Conservation (phyloP, 2,797 vertebrate genomes). For the Schizothorax lantsangensis region DNA sequence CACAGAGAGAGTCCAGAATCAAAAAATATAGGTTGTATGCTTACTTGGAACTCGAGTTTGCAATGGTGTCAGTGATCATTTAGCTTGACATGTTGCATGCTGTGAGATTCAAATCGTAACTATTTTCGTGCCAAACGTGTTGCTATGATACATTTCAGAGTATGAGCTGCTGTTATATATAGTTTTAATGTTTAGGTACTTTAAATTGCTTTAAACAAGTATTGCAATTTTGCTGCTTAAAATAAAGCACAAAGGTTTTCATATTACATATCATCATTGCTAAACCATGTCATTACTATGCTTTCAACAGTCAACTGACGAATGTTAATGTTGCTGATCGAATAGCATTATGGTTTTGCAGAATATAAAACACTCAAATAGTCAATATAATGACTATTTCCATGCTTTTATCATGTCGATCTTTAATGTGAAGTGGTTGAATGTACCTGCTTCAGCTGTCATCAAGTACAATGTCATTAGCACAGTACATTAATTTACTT, state of each 20-base stretch:
- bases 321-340: background rate
- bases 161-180: background rate
- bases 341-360: background rate
- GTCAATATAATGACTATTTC: background rate
- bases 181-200: background rate
- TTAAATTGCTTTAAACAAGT: background rate
- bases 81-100: background rate
- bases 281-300: background rate
- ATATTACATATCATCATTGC: slow-evolving; percentile 35
- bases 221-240: slow-evolving; percentile 16
- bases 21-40: background rate
- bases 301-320: background rate
- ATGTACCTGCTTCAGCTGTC: background rate
- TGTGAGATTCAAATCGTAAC: background rate
- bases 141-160: background rate
- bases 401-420: background rate
- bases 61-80: background rate
- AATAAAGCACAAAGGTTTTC: slow-evolving; percentile 17
- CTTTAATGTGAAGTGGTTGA: background rate
- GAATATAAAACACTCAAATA: background rate
- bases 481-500: background rate
- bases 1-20: too few species aligned
- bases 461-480: background rate
- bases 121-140: background rate
- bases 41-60: background rate